Base-by-base conservation (phyloP, 2,888 invertebrate genomes). In the Lasioglossum villosulum region DNA sequence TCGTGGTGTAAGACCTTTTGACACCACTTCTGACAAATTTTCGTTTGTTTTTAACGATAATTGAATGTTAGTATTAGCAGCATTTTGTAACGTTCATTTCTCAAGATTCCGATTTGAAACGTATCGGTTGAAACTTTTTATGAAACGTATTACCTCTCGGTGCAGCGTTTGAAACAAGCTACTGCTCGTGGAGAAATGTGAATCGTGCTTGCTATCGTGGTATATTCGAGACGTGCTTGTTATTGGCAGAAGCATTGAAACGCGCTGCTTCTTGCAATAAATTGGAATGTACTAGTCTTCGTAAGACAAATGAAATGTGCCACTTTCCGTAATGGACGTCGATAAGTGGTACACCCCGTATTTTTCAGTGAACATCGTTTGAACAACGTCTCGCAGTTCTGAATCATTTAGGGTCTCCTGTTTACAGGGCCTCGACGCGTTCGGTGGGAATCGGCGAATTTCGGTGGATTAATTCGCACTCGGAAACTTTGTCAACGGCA, bases 401-500 rank as follows among this genome's bases (percentile, higher is more conserved):
- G 63, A 12, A 52, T 34, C 48, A 42, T 83, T 77, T 72, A 45
- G n/a, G 16, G 52, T 34, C 4, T 12, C 10, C 4, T 83, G 63
- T 72, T 83, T 78, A 72, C 71, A 74, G 59, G 52, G n/a, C 48
- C n/a, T 37, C n/a, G 37, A 52, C 12, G 39, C 37, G 68, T 75
- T 78, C 37, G 74, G 34, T 71, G 23, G 74, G 71, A 78, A 71
- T 84, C 56, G 84, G 74, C 16, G 71, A 78, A 78, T 78, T 78
- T 75, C 42, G 74, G 70, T 39, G 71, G 71, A 84, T 84, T 84
- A 84, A 84, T 74, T 78, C 34, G 68, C 39, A 68, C 83, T 45
- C 42, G 52, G 78, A 72, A 84, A 84, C 74, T 84, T 84, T 39
- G 86, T 59, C 42, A 72, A 56, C 75, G 73, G 52, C 39, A 70